Base-by-base conservation (phyloP, 2,113 vertebrate species). In the Microcebus griseorufus region DNA sequence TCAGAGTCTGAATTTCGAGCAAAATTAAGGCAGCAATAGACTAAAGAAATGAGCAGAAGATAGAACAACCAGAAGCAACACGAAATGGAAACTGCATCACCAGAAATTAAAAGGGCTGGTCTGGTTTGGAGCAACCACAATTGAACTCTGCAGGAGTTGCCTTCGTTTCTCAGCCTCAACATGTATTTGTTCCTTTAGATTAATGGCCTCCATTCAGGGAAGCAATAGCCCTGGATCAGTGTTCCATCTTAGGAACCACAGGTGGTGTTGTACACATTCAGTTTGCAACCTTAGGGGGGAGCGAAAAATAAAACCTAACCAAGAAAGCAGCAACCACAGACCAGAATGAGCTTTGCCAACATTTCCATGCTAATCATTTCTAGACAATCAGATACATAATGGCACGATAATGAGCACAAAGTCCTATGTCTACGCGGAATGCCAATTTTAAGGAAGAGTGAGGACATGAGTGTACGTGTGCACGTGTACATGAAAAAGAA, bases 171-270 rank as follows among this genome's bases (percentile, higher is more conserved):
- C 81, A 80, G 75, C 62, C n/a, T 97, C 79, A 88, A 79, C 83
- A 34, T 78, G 60, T 94, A 88, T 98, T 97, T 97, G 90, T 98
- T 95, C 96, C 76, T 95, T 82, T 94, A 98, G 97, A 98, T 98
- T 97, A 98, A 98, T 97, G 97, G 82, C 64, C 86, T 97, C 95
- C 82, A 94, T 92, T 97, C 90, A 75, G 94, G 88, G 91, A 96
- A 98, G 96, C 97, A 98, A 95, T 86, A 89, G 70, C 90, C 90
- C 91, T 75, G 92, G 97, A 97, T 98, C 92, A 92, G 81, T 97
- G 94, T 93, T 98, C 96, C 95, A 94, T 97, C 94, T 96, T 88
- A 76, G 95, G 95, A 98, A 98, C 98, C 98, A 97, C 97, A 98
- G 98, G 97, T 98, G 97, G 83, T 98, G 97, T 93, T 97, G 98